Conservation (phyloP, 1,140 invertebrate species). For the Drosophila grimshawi region DNA sequence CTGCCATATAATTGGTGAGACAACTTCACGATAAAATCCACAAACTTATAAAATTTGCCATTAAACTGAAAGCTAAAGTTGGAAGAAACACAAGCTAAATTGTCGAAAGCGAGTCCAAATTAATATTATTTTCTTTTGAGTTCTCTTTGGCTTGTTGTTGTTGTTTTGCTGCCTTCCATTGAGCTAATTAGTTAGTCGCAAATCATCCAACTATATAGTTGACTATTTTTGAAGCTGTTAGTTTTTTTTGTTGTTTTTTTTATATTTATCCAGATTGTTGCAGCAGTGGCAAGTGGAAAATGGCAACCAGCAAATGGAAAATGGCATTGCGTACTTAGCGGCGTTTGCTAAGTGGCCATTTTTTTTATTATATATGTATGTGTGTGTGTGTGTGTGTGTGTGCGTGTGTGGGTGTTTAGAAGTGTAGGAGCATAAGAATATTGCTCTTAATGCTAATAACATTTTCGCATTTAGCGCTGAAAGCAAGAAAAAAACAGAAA, state of each 20-base stretch:
- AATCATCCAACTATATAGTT: background rate
- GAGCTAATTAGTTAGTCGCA: too few relatives aligned
- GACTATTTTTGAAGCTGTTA: background rate
- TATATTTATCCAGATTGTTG: conserved; percentile 34
- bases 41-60: too few relatives aligned
- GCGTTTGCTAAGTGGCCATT: conserved; percentile 36
- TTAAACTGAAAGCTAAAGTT: too few relatives aligned
- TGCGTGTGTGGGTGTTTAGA: background rate
- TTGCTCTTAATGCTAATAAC: conserved; percentile 65
- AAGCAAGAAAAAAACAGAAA: conserved; percentile 36
- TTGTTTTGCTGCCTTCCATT: too few relatives aligned
- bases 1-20: too few relatives aligned
- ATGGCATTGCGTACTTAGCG: conserved; percentile 59
- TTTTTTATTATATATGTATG: conserved; percentile 2
- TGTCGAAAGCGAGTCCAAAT: too few relatives aligned
- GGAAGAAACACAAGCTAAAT: too few relatives aligned
- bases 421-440: conserved; percentile 8
- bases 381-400: background rate
- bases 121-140: too few relatives aligned
- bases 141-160: too few relatives aligned
- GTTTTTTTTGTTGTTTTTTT: background rate
- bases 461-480: conserved; percentile 60
- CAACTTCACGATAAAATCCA: too few relatives aligned
- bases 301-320: conserved; percentile 31
- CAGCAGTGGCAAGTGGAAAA: conserved; percentile 18